phyloP scores from a whole-genome alignment of 2,797 vertebrate genomes.

The Chelmon rostratus region DNA sequence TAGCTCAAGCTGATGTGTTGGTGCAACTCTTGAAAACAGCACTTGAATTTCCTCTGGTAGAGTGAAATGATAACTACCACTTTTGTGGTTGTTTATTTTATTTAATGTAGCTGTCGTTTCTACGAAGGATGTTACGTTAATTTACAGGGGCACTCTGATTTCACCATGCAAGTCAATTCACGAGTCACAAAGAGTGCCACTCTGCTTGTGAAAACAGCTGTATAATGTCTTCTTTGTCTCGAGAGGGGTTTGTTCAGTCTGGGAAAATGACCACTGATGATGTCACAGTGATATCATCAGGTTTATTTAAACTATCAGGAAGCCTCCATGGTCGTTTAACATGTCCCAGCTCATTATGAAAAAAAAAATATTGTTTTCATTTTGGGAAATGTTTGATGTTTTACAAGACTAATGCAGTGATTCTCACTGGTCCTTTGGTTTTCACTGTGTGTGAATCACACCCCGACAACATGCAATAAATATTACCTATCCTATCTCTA shows the following conservation, averaged over 20 bases:
- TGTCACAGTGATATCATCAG: too few species aligned
- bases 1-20: neutral
- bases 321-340: neutral
- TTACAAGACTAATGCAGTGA: neutral
- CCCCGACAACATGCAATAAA: neutral
- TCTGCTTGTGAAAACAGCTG: too few species aligned
- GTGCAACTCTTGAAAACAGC: constrained; percentile 6
- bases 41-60: neutral
- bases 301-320: neutral
- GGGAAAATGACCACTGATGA: neutral
- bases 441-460: neutral
- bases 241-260: neutral
- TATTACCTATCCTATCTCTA: neutral
- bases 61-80: neutral
- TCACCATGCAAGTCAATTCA: neutral
- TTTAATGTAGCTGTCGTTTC: neutral
- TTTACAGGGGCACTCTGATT: neutral
- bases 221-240: neutral
- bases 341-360: neutral
- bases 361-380: neutral
- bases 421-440: neutral
- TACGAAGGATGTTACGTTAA: neutral
- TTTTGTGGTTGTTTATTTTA: neutral
- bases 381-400: neutral
- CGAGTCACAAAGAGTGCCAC: neutral